These are phyloP conservation scores for Odontocerum albicorne DNA, from an alignment of 2,888 invertebrate genomes.

Conservation along the genomic window DNA sequence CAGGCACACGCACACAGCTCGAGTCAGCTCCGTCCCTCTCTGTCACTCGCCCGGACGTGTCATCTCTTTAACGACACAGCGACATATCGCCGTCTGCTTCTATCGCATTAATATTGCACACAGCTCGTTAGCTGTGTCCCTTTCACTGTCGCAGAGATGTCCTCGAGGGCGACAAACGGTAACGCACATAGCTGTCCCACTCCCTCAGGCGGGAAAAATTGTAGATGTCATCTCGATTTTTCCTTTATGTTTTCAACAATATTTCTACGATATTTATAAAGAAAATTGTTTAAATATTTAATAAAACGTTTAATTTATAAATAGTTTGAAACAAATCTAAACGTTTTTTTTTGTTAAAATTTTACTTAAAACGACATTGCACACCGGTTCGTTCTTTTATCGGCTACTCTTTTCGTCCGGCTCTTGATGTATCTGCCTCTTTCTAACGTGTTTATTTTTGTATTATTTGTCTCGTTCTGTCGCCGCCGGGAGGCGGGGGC, in stretches of 20 bases:
- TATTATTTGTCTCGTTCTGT: conserved; percentile 13
- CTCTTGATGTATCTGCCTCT: conserved; percentile 3
- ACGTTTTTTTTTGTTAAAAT: conserved; percentile 7
- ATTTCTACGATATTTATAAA: background rate
- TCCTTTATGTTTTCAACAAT: too few relatives aligned
- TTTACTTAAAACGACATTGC: conserved; percentile 12
- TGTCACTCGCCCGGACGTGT: conserved; percentile 29
- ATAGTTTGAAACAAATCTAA: background rate
- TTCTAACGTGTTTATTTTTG: background rate
- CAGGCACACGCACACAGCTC: background rate
- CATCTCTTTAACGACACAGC: conserved; percentile 30
- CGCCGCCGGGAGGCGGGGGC: conserved; percentile 25
- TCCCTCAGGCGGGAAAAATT: conserved; percentile 25
- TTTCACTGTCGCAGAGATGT: conserved; percentile 26
- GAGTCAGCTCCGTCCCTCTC: conserved; percentile 19
- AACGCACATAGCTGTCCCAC: conserved; percentile 25
- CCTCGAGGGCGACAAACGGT: conserved; percentile 22
- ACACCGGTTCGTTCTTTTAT: conserved; percentile 12
- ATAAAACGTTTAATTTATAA: background rate
- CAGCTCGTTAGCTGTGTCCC: conserved; percentile 8
- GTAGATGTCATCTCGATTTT: conserved; percentile 11
- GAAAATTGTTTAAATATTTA: background rate
- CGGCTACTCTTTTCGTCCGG: conserved; percentile 21
- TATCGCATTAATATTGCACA: background rate
- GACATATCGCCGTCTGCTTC: conserved; percentile 27